These are phyloP conservation scores for Fistularia commersonii DNA, from an alignment of 2,797 vertebrate species.

Conservation along the genomic window DNA sequence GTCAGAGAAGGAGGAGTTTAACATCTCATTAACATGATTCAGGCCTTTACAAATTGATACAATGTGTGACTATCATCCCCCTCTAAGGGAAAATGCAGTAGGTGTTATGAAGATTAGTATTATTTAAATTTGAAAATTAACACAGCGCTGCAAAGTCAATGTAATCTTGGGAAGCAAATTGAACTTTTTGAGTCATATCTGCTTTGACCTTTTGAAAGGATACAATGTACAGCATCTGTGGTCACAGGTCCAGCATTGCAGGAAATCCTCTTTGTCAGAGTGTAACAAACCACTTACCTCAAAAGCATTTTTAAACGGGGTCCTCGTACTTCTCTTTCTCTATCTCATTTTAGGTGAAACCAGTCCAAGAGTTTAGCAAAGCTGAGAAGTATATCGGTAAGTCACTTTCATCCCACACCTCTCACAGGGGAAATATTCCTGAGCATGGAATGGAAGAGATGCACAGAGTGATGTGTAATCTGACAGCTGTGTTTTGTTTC, in stretches of 20 bases:
- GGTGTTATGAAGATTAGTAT: too few relatives aligned
- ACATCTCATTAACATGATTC: too few relatives aligned
- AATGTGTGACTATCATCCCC: too few relatives aligned
- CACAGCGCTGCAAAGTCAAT: too few relatives aligned
- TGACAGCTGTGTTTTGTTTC: conserved; percentile 58
- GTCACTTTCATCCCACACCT: conserved; percentile 22
- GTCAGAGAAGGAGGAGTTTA: too few relatives aligned
- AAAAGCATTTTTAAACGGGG: conserved; percentile 17
- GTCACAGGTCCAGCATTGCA: conserved; percentile 53
- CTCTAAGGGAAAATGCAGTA: too few relatives aligned
- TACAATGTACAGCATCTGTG: conserved; percentile 45
- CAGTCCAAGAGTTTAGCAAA: conserved; percentile 24
- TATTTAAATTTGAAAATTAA: too few relatives aligned
- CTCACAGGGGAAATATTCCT: neutral
- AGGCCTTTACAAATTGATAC: too few relatives aligned
- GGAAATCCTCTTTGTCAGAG: neutral
- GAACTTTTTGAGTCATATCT: too few relatives aligned
- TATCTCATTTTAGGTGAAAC: conserved; percentile 41
- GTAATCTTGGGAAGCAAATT: too few relatives aligned
- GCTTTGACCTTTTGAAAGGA: conserved; percentile 58
- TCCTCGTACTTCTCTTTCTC: conserved; percentile 27
- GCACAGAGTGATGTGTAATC: neutral
- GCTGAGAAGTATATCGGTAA: conserved; percentile 82
- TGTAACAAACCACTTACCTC: too few relatives aligned
- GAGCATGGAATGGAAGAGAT: conserved; percentile 2